Evolutionary conservation across 1,140 invertebrate genomes (phyloP).

Genomic region (Brachionus asplanchnoidis): DNA sequence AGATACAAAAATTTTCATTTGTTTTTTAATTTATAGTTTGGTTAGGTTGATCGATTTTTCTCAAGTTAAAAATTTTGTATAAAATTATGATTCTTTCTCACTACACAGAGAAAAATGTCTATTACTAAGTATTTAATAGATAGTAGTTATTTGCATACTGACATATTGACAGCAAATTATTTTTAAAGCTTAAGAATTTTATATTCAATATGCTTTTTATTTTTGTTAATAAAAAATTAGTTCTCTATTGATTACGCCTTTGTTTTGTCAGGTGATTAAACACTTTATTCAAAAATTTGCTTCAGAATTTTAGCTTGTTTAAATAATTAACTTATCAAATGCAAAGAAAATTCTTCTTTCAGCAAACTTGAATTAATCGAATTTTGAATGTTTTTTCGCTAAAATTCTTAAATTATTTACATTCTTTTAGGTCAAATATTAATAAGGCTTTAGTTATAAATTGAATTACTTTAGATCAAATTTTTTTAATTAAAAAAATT

Average conservation of each 20-base stretch:
- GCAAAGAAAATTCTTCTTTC: not conserved
- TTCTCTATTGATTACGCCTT: not conserved
- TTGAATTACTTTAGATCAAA: not conserved
- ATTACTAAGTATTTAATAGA: no score
- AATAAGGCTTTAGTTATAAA: not conserved
- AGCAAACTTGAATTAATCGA: not conserved
- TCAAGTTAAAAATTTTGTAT: not conserved
- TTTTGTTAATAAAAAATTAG: not conserved
- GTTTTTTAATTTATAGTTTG: not conserved
- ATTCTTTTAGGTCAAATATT: not conserved
- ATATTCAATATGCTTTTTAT: not conserved
- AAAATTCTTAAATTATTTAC: not conserved
- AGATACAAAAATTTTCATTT: not conserved
- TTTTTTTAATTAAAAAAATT: not conserved
- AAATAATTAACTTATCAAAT: not conserved
- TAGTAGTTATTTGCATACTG: not conserved
- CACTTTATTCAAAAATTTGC: not conserved
- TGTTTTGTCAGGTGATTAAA: not conserved
- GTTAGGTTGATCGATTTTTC: not conserved
- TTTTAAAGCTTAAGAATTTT: not conserved
- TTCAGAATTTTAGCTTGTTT: not conserved
- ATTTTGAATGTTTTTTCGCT: not conserved
- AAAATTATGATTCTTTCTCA: no score
- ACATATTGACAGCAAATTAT: not conserved
- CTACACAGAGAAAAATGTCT: no score